Conservation (phyloP, 2,113 vertebrate species). For the Lycocorax pyrrhopterus region DNA sequence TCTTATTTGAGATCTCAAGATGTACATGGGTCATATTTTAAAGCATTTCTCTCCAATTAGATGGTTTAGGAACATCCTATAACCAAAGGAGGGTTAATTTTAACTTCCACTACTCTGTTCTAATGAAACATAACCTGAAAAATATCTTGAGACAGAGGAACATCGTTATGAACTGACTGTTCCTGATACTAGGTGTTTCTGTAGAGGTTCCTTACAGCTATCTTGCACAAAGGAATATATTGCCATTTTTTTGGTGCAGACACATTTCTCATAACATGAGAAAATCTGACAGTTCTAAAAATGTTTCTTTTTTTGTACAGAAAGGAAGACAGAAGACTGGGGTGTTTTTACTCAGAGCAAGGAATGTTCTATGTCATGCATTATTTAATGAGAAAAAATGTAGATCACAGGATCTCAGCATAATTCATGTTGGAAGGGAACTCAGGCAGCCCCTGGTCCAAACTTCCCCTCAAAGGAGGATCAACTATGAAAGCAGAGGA, state of each 20-base stretch:
- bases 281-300: conserved; percentile 22
- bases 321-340: neutral
- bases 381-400: conserved; percentile 20
- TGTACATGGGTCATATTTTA: neutral
- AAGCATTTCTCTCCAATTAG: neutral
- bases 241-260: neutral
- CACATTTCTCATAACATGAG: neutral
- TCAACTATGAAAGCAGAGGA: neutral
- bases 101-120: neutral
- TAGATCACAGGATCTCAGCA: neutral
- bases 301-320: neutral
- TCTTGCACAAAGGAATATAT: neutral
- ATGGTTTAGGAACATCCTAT: neutral
- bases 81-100: neutral
- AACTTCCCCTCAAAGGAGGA: neutral
- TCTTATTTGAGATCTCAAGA: neutral
- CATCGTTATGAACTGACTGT: neutral
- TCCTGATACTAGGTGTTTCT: neutral
- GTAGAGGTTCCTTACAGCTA: neutral
- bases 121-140: neutral
- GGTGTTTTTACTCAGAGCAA: neutral
- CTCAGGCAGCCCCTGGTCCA: neutral
- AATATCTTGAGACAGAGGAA: neutral
- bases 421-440: neutral
- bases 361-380: neutral